A percentile compares a stretch with the other conserved stretches of the same genome.
phyloP scores from a whole-genome alignment of 2,797 vertebrate species.

The Leptoclinus maculatus region DNA sequence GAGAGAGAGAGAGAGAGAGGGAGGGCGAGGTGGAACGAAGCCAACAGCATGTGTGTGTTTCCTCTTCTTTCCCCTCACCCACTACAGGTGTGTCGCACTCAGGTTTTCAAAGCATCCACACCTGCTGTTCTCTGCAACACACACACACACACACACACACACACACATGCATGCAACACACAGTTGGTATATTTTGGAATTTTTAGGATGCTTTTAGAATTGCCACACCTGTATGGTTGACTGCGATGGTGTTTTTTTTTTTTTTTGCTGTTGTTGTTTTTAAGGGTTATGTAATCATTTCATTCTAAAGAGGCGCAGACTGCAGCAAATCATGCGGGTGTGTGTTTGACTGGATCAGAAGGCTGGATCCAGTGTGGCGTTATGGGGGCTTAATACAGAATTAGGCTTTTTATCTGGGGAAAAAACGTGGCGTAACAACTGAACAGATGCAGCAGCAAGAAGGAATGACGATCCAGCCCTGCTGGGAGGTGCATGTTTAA shows the following conservation, averaged over 20 bases:
- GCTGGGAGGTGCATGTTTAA: background rate
- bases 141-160: conserved; percentile 4
- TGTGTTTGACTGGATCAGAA: conserved; percentile 25
- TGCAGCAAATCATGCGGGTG: conserved; percentile 33
- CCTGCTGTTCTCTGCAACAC: conserved; percentile 43
- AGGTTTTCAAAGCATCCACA: conserved; percentile 37
- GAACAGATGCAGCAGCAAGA: background rate
- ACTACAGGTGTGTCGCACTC: conserved; percentile 52
- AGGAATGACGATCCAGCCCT: background rate
- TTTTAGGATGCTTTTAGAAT: background rate
- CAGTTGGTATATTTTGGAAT: background rate
- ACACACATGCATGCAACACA: conserved; percentile 13
- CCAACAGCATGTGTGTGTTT: conserved; percentile 14
- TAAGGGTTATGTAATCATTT: conserved; percentile 23
- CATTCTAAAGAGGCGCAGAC: conserved; percentile 22
- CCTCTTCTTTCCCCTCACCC: conserved; percentile 10
- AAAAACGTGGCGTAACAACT: background rate
- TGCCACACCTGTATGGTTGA: background rate
- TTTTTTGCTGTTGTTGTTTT: no score
- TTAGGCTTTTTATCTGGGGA: conserved; percentile 5
- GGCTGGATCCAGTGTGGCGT: background rate
- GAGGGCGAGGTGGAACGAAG: conserved; percentile 19
- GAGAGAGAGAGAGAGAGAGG: conserved; percentile 5
- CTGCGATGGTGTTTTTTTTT: background rate
- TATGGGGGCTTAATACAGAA: conserved; percentile 12